Conservation (phyloP, 2,113 vertebrate species). For the Bostrychus sinensis region DNA sequence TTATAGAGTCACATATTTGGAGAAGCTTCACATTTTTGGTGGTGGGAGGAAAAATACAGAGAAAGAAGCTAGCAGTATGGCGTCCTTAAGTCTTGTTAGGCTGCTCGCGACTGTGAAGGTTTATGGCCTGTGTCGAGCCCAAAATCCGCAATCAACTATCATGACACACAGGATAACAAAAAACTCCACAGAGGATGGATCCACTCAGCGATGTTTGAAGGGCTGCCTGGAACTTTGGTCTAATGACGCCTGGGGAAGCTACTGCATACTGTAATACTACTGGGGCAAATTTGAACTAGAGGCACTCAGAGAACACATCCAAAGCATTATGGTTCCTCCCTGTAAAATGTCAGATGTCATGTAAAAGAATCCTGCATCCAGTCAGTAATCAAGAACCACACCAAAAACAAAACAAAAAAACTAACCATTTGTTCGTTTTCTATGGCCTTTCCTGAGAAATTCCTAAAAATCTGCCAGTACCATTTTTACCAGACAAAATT, state of each 20-base stretch:
- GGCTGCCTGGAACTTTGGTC: constrained; percentile 25
- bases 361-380: no score
- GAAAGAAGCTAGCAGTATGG: constrained; percentile 17
- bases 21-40: constrained; percentile 56
- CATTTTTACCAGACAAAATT: no score
- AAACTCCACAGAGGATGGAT: constrained; percentile 32
- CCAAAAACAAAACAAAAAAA: no score
- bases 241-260: constrained; percentile 28
- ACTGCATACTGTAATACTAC: no score
- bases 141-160: constrained; percentile 55
- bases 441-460: no score
- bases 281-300: no score
- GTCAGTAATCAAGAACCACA: no score
- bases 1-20: constrained; percentile 44
- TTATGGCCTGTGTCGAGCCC: constrained; percentile 50
- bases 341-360: no score
- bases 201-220: constrained; percentile 42
- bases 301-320: no score
- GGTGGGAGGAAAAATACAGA: constrained; percentile 9
- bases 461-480: no score
- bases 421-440: no score
- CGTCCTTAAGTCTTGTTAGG: constrained; percentile 63
- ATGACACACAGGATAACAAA: constrained; percentile 37
- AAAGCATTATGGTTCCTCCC: no score
- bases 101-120: constrained; percentile 47